These are phyloP conservation scores for Argyrosomus regius DNA, from an alignment of 2,797 vertebrate species.

Conservation along the genomic window DNA sequence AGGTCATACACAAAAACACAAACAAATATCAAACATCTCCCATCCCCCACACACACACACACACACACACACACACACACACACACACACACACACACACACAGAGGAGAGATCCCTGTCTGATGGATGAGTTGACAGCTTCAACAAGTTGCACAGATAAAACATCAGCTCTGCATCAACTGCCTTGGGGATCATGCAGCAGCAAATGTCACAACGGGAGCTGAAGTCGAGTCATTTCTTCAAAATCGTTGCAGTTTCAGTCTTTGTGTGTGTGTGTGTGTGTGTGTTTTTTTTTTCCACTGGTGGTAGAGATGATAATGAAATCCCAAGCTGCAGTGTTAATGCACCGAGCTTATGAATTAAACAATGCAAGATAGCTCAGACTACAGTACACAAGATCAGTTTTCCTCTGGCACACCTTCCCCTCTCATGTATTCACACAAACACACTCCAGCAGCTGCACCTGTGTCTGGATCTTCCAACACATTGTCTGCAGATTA, in stretches of 20 bases:
- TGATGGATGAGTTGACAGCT: constrained; percentile 50
- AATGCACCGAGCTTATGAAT: constrained; percentile 40
- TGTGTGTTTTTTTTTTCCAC: neutral
- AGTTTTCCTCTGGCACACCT: neutral
- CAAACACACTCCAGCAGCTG: constrained; percentile 21
- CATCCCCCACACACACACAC: neutral
- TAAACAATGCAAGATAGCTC: constrained; percentile 25
- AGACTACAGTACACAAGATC: neutral
- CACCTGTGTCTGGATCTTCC: constrained; percentile 22
- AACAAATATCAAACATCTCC: constrained; percentile 46
- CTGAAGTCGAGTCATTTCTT: constrained; percentile 22
- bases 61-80: neutral
- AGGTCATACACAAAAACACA: constrained; percentile 67
- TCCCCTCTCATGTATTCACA: neutral
- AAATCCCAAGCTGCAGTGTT: constrained; percentile 27
- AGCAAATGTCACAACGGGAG: constrained; percentile 47
- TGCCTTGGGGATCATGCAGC: constrained; percentile 34
- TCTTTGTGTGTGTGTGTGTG: neutral
- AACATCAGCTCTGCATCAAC: constrained; percentile 48
- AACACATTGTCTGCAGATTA: constrained; percentile 30
- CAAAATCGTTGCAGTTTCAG: constrained; percentile 8
- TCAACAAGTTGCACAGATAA: constrained; percentile 56
- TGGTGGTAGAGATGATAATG: constrained; percentile 14
- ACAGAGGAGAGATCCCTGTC: constrained; percentile 42
- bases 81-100: constrained; percentile 16